Percentiles rank a stretch among this genome's conserved stretches.
Evolutionary conservation across 1,140 invertebrate genomes (phyloP).

Genomic region (Caenorhabditis brenneri): DNA sequence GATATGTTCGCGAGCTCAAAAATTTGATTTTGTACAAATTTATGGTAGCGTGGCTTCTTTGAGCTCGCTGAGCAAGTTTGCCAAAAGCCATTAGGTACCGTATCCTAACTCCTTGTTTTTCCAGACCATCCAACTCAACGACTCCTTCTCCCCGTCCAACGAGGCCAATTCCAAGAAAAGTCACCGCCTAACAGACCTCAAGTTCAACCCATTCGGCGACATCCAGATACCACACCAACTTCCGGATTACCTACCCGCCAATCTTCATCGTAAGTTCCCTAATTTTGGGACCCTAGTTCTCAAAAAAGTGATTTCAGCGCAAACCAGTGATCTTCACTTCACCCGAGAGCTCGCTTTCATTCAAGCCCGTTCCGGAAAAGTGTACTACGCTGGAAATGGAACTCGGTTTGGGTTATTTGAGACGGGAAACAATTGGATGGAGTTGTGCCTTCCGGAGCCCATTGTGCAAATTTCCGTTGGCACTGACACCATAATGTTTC

Average conservation of each 20-base stretch:
- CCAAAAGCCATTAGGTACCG: no score
- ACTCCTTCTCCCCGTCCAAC: slow-evolving; percentile 45
- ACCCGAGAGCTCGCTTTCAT: slow-evolving; percentile 63
- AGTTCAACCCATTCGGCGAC: slow-evolving; percentile 60
- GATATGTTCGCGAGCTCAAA: no score
- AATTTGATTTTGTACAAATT: no score
- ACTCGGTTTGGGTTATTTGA: slow-evolving; percentile 59
- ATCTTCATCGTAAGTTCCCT: slow-evolving; percentile 42
- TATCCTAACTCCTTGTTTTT: not conserved
- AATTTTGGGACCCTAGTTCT: not conserved
- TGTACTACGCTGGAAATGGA: slow-evolving; percentile 67
- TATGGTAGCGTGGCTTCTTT: no score
- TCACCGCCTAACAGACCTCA: slow-evolving; percentile 61
- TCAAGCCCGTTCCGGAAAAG: slow-evolving; percentile 64
- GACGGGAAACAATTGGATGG: slow-evolving; percentile 60
- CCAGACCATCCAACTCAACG: slow-evolving; percentile 46
- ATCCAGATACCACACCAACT: slow-evolving; percentile 47
- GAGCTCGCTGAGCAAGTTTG: no score
- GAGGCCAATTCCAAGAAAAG: slow-evolving; percentile 44
- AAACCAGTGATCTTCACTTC: slow-evolving; percentile 63
- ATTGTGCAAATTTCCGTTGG: slow-evolving; percentile 64
- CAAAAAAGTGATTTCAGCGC: slow-evolving; percentile 38
- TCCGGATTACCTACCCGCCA: slow-evolving; percentile 45
- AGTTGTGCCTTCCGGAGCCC: slow-evolving; percentile 61
- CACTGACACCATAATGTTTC: slow-evolving; percentile 58